phyloP scores from a whole-genome alignment of 2,113 vertebrate genomes.

The Cynopterus brachyotis region DNA sequence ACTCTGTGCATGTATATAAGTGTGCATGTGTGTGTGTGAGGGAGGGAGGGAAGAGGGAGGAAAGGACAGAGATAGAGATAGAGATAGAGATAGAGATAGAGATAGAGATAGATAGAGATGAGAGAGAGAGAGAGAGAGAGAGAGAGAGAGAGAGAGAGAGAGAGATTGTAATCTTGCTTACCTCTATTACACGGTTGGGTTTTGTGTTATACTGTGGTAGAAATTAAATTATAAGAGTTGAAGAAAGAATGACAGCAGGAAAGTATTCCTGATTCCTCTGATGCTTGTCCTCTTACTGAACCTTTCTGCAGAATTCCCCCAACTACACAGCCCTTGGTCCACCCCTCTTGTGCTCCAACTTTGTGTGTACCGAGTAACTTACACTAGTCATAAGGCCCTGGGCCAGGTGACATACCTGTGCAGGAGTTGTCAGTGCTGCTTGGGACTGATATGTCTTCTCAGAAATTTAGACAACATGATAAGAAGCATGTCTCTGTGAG shows the following conservation, averaged over 20 bases:
- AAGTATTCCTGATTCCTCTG: background rate
- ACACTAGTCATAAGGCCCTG: background rate
- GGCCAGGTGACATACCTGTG: background rate
- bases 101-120: background rate
- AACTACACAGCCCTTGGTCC: background rate
- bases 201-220: background rate
- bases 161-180: background rate
- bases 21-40: background rate
- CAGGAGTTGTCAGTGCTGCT: background rate
- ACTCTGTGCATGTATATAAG: background rate
- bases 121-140: too few relatives aligned
- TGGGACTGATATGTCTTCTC: background rate
- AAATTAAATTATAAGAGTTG: background rate
- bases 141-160: too few relatives aligned
- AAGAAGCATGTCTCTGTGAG: background rate
- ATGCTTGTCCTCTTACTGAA: background rate
- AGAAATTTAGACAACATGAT: background rate
- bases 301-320: background rate
- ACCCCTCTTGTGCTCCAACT: too few relatives aligned
- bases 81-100: background rate
- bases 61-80: too few relatives aligned
- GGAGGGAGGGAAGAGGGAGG: too few relatives aligned
- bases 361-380: too few relatives aligned
- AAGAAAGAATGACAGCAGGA: background rate
- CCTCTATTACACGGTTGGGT: background rate